Base-by-base conservation (phyloP, 2,888 invertebrate species). In the Agriopis aurantiaria region DNA sequence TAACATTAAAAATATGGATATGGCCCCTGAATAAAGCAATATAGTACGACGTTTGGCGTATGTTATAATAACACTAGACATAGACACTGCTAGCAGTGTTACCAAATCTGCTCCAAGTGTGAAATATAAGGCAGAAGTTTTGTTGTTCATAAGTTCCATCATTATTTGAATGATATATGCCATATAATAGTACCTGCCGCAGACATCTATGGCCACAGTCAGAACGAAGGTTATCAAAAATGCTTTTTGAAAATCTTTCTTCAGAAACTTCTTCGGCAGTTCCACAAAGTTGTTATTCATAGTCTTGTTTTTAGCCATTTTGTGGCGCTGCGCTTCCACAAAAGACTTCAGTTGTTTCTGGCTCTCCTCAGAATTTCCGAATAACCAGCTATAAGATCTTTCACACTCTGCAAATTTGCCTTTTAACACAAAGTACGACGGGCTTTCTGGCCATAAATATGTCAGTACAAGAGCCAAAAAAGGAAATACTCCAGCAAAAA, bases 401-500 rank as follows among this genome's bases (percentile, higher is more conserved):
- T 80, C 73, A 62, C 85, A 86, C 12, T 87, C 85, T 3, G 75
- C 74, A 69, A 80, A 85, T 41, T 77, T 78, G 4, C 86, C 87
- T 68, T 79, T 85, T 69, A 84, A 71, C 0, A 86, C 88, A 11
- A 84, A 75, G 65, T 73, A 83, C 0, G 83, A 78, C 1, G 88
- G 88, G 48, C 87, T 88, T 65, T 88, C 88, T 0, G 82, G 81
- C 83, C 86, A 88, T n/a, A 81, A 78, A 0, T 77, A 65, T 0
- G 84, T 80, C 14, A 84, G 8, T 0, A 84, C 14, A 1, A 81
- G 61, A 0, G 81, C 64, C 0, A 78, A 0, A 2, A 74, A 40
- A 11, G 77, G 64, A 0, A 77, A 65, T 0, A 78, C 17, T 8
- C 79, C 72, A 3, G 81, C 72, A 43, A 83, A 68, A 0, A 67